Conservation (phyloP, 2,113 vertebrate genomes). For the Erpornis zantholeuca region DNA sequence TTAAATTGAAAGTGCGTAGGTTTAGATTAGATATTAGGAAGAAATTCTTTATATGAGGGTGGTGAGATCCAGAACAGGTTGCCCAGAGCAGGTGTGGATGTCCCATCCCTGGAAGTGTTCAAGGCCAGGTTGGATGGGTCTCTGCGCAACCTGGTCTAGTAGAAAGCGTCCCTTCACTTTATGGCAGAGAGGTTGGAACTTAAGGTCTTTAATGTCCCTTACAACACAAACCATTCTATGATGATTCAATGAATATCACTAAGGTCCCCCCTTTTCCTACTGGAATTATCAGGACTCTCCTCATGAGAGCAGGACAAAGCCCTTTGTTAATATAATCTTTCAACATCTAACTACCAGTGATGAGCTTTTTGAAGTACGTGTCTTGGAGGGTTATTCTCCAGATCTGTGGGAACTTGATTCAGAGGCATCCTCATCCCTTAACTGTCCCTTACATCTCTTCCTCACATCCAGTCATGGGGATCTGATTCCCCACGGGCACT, state of each 20-base stretch:
- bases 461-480: background rate
- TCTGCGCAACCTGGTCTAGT: background rate
- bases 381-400: background rate
- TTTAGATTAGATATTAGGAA: background rate
- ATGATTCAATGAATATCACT: background rate
- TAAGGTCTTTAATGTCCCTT: background rate
- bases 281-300: background rate
- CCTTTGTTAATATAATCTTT: background rate
- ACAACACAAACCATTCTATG: background rate
- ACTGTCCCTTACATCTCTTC: background rate
- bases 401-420: background rate
- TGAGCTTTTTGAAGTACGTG: background rate
- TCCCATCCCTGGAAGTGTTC: background rate
- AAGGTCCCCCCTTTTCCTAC: background rate
- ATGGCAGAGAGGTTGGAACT: background rate
- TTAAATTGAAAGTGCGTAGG: background rate
- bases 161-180: background rate
- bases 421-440: background rate
- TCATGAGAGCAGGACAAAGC: background rate
- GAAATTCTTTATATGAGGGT: background rate
- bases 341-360: fast-evolving
- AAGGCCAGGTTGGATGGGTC: background rate
- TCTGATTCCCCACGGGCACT: background rate
- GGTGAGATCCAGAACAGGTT: background rate
- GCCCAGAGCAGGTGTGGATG: background rate